These are phyloP conservation scores for Calephelis perditalis DNA, from an alignment of 2,888 invertebrate species.

Conservation along the genomic window DNA sequence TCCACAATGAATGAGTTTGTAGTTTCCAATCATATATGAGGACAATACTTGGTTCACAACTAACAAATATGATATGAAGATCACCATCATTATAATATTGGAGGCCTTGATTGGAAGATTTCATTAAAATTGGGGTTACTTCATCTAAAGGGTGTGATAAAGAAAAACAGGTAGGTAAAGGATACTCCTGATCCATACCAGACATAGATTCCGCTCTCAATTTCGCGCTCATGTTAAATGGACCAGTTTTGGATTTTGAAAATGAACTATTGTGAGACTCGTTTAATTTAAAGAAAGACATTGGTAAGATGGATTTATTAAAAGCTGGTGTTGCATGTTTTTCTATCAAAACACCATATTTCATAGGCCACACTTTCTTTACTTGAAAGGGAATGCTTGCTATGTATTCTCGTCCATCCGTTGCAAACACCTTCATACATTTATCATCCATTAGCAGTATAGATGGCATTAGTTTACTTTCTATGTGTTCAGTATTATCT, in stretches of 20 bases:
- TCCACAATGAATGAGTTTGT: conserved; percentile 89
- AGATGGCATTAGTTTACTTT: conserved; percentile 78
- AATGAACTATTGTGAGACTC: conserved; percentile 59
- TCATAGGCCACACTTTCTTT: conserved; percentile 89
- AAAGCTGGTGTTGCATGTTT: conserved; percentile 72
- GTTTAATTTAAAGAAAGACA: conserved; percentile 55
- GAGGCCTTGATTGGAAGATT: conserved; percentile 77
- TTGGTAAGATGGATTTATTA: conserved; percentile 51
- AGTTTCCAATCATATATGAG: conserved; percentile 87
- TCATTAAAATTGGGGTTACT: conserved; percentile 88
- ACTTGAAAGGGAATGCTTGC: conserved; percentile 89
- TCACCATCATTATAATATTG: conserved; percentile 82
- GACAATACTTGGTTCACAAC: conserved; percentile 87
- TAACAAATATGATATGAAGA: conserved; percentile 86
- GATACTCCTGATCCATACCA: conserved; percentile 64
- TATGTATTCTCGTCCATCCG: conserved; percentile 89
- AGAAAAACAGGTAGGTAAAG: conserved; percentile 89
- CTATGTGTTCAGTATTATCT: conserved; percentile 67
- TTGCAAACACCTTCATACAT: conserved; percentile 86
- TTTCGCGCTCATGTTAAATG: conserved; percentile 60
- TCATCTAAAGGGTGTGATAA: conserved; percentile 94
- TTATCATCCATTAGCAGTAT: conserved; percentile 86
- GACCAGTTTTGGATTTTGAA: conserved; percentile 46
- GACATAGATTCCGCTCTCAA: conserved; percentile 56
- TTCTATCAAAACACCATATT: conserved; percentile 91